phyloP scores from a whole-genome alignment of 2,888 invertebrate species.

The Acleris literana region DNA sequence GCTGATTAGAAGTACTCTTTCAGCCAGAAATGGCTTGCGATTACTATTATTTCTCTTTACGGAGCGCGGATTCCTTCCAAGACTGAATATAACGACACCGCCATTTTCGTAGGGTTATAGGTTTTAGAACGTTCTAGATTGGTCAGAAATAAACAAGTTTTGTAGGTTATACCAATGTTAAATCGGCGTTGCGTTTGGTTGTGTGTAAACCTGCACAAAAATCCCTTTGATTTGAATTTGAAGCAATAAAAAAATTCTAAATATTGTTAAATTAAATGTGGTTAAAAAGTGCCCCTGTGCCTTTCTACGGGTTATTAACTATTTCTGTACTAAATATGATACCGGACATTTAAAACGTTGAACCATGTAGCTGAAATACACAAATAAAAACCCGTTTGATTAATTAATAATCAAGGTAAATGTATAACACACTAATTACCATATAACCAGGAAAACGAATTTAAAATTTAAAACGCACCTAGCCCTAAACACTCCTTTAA shows the following conservation, averaged over 20 bases:
- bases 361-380: too few species aligned
- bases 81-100: slow-evolving; percentile 67
- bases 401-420: slow-evolving; percentile 33
- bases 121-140: slow-evolving; percentile 47
- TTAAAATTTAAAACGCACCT: slow-evolving; percentile 31
- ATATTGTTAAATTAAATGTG: too few species aligned
- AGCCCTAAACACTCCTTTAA: background rate
- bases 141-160: slow-evolving; percentile 27
- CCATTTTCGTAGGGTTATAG: slow-evolving; percentile 56
- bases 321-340: too few species aligned
- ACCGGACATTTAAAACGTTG: too few species aligned
- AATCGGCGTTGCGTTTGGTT: too few species aligned
- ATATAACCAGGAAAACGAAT: slow-evolving; percentile 18
- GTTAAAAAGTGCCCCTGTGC: too few species aligned
- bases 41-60: slow-evolving; percentile 70
- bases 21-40: slow-evolving; percentile 49
- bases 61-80: slow-evolving; percentile 50
- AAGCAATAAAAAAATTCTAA: too few species aligned
- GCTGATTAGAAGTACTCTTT: slow-evolving; percentile 55
- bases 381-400: too few species aligned
- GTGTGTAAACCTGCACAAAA: too few species aligned
- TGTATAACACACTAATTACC: slow-evolving; percentile 34
- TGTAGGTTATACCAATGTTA: too few species aligned
- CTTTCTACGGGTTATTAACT: too few species aligned
- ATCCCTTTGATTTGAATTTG: too few species aligned